Percentiles rank a stretch among this genome's conserved stretches.
These are phyloP conservation scores for Propsilocerus akamusi DNA, from an alignment of 1,140 invertebrate genomes.

Conservation along the genomic window DNA sequence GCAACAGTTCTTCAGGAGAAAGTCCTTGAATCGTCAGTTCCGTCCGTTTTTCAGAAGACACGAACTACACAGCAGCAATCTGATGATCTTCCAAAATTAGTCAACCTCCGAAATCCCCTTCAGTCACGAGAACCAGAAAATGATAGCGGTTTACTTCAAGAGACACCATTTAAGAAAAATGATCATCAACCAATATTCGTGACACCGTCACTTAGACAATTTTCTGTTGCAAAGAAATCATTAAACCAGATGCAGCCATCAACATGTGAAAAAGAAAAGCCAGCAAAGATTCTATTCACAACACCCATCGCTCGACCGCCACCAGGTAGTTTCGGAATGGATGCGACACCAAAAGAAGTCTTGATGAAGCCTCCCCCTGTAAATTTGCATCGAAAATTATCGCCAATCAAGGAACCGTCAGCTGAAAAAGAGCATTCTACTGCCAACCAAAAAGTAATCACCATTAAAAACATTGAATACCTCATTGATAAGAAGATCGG, in stretches of 20 bases:
- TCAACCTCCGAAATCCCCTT: no score
- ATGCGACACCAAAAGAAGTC: not conserved
- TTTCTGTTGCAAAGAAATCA: not conserved
- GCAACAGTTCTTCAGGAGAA: no score
- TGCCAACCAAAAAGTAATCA: constrained; percentile 7
- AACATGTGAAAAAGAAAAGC: not conserved
- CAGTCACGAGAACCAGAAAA: no score
- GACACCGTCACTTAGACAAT: not conserved
- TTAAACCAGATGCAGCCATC: no score
- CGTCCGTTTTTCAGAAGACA: no score
- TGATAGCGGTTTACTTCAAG: no score
- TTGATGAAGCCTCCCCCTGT: not conserved
- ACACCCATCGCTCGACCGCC: not conserved
- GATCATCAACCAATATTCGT: not conserved
- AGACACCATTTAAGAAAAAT: not conserved
- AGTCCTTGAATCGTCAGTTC: no score
- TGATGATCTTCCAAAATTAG: no score
- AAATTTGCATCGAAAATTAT: not conserved
- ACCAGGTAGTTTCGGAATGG: not conserved
- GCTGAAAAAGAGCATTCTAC: not conserved
- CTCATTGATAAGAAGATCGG: constrained; percentile 18
- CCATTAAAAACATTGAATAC: constrained; percentile 17
- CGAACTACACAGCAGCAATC: no score
- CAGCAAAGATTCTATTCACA: not conserved
- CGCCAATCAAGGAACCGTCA: not conserved